A percentile compares a stretch with the other conserved stretches of the same genome.
phyloP scores from a whole-genome alignment of 1,140 invertebrate genomes.

The Hyposmocoma kahamanoa region DNA sequence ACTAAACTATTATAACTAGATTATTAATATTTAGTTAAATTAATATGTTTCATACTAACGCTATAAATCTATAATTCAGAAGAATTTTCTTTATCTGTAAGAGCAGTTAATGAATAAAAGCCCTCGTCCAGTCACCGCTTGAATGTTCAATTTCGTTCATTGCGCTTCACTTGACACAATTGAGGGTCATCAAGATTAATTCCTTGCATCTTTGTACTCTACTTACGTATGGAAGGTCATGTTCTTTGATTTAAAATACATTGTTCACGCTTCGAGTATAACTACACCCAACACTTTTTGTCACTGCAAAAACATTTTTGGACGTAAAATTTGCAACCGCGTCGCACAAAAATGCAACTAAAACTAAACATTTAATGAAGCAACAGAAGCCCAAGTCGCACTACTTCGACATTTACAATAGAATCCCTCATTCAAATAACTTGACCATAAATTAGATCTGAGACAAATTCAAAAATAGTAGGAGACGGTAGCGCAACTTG shows the following conservation, averaged over 20 bases:
- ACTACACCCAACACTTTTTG: background rate
- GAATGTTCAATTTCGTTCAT: constrained; percentile 27
- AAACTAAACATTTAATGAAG: constrained; percentile 41
- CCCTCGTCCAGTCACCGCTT: constrained; percentile 17
- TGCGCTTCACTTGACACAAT: no score
- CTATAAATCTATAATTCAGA: constrained; percentile 23
- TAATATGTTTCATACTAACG: constrained; percentile 16
- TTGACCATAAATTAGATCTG: constrained; percentile 56
- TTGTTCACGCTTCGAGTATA: no score
- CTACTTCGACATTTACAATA: constrained; percentile 60
- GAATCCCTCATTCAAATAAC: constrained; percentile 55
- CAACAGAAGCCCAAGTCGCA: constrained; percentile 30
- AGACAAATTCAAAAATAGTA: constrained; percentile 71
- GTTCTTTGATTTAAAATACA: no score
- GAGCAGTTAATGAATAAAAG: constrained; percentile 38
- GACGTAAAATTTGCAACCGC: constrained; percentile 21
- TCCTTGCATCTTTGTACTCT: no score
- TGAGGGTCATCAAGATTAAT: no score
- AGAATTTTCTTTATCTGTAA: constrained; percentile 35
- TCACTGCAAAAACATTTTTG: background rate
- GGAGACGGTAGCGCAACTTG: constrained; percentile 66
- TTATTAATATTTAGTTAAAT: no score
- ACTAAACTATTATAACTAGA: no score
- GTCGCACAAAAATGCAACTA: constrained; percentile 25
- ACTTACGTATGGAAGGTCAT: no score